Base-by-base conservation (phyloP, 2,113 vertebrate species). In the Lontra canadensis region DNA sequence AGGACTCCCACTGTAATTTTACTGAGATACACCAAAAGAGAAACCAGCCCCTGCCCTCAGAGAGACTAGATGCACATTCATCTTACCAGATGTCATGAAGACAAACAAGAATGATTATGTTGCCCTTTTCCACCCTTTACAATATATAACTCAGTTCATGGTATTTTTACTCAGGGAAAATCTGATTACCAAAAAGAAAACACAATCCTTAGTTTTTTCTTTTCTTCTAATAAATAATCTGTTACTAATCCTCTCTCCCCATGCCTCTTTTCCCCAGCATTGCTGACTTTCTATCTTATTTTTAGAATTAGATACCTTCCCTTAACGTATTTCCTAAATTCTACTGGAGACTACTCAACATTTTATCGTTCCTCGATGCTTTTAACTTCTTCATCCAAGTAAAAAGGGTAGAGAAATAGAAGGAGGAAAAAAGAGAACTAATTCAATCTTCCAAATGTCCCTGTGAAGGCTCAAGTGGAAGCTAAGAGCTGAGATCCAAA, bases 261-360 rank as follows among this genome's bases (percentile, higher is more conserved):
- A 78, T 29, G 17, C 7, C 23, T 34, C 25, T 78, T 84, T 63
- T 17, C 47, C 14, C 2, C 1, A 44, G 61, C 34, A 87, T 15
- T 61, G 73, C 0, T 91, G 47, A 47, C 52, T 59, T 95, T 90
- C 39, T 80, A 11, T 89, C 57, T 91, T 84, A 42, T 78, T 94
- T 17, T 26, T 34, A 84, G 21, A 94, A 74, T 94, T 42, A 83
- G 20, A n/a, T 3, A 69, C 44, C 21, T 88, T 94, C 52, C 23
- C 34, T 92, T 49, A 93, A 57, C n/a, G 55, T 63, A 97, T 21
- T 89, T 88, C 78, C 49, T 69, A 61, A 61, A 59, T 85, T 96
- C 57, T 69, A 94, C 31, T 73, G 59, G 15, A 81, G 15, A 47
- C 26, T 67, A 39, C 34, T 44, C 44, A 90, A 95, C 5, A 65